Conservation (phyloP, 2,113 vertebrate genomes). For the Enhydra lutris region DNA sequence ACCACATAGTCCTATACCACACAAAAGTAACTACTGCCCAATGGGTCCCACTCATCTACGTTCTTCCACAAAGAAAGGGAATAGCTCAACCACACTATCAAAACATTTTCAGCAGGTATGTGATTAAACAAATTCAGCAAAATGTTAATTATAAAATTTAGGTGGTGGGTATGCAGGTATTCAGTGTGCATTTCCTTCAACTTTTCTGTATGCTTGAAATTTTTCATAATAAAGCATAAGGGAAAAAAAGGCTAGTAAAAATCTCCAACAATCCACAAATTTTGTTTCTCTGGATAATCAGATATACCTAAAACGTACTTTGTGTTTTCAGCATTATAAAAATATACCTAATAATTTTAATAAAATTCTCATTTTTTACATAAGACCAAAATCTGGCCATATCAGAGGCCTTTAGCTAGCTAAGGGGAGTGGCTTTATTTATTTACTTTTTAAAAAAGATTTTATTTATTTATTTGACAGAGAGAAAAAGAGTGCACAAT, state of each 20-base stretch:
- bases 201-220: not conserved
- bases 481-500: too few relatives aligned
- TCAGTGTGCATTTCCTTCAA: not conserved
- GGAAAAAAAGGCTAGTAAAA: not conserved
- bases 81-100: not conserved
- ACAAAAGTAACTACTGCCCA: not conserved
- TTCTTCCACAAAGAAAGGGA: conserved; percentile 13
- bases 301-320: not conserved
- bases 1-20: not conserved
- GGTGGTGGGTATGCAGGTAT: not conserved
- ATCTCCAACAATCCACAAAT: not conserved
- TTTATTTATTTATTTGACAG: too few relatives aligned
- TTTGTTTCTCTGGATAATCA: not conserved
- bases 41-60: not conserved
- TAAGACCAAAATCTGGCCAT: not conserved
- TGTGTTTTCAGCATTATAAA: conserved; percentile 19
- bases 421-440: not conserved
- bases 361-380: conserved; percentile 18
- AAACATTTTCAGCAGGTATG: not conserved
- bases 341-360: not conserved
- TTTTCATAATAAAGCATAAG: conserved; percentile 10
- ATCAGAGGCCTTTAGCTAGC: not conserved
- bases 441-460: too few relatives aligned
- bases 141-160: not conserved
- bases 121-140: not conserved